Base-by-base conservation (phyloP, 1,140 invertebrate species). In the Oreohelix idahoensis region DNA sequence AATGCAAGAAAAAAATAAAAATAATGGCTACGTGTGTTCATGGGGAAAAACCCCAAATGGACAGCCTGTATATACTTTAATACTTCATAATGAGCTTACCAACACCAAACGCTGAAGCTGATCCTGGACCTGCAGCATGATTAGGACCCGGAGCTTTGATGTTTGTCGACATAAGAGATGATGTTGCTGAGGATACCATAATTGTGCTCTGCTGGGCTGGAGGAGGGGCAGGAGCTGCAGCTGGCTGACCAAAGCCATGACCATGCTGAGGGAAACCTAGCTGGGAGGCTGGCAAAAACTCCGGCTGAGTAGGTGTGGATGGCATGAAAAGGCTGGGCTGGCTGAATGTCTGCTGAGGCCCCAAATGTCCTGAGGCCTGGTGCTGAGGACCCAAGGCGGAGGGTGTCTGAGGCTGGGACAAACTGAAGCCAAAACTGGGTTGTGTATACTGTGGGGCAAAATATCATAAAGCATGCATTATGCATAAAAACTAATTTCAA, bases 101-200 rank as follows among this genome's bases (percentile, higher is more conserved):
- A 38, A 45, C 71, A 58, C 51, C 51, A 63, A 75, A 82, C 13
- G 36, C 42, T 36, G 79, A 81, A 29, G 69, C 29, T 45, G 49
- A 36, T 23, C 35, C 45, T 32, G 80, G 49, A 1, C 35, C 78
- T 38, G 53, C 51, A 74, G 80, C 70, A 70, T 82, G 80, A 26
- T 69, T 58, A 69, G 49, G 32, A 23, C 42, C 63, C 29, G 70
- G 45, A 32, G 96, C 96, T 91, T 97, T 97, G 26, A 97, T 96
- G 85, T 95, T 96, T 53, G 96, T 96, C 0, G 96, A 97, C 96
- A 97, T 97, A 71, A 97, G 93, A 35, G 96, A 97, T 92, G 96
- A 97, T 15, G 96, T 95, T 15, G 95, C 96, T 39, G 96, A 97
- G 75, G 96, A 97, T 83, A 97, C 97, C 84, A 98, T 94, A 79